A percentile compares a stretch with the other conserved stretches of the same genome.
phyloP scores from a whole-genome alignment of 2,888 invertebrate species.

The Mythimna vitellina region DNA sequence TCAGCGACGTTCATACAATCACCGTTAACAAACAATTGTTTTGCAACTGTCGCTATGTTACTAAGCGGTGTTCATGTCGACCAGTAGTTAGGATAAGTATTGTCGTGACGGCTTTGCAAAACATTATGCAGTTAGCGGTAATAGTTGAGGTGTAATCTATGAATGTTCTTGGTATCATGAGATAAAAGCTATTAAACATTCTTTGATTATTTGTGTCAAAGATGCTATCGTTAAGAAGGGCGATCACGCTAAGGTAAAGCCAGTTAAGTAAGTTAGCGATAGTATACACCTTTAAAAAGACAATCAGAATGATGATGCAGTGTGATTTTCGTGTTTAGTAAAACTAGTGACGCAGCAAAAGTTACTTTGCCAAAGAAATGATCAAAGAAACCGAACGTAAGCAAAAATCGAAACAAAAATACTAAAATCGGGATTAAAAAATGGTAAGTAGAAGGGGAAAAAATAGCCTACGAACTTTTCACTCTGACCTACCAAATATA shows the following conservation, averaged over 20 bases:
- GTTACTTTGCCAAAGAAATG: no score
- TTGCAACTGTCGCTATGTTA: conserved; percentile 41
- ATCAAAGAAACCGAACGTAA: no score
- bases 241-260: neutral
- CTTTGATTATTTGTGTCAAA: neutral
- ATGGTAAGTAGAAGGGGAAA: no score
- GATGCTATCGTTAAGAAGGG: neutral
- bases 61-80: conserved; percentile 49
- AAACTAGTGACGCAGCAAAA: no score
- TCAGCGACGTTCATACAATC: conserved; percentile 53
- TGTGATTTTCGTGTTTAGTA: no score
- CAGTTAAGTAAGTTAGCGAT: neutral
- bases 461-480: no score
- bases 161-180: conserved; percentile 11
- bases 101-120: conserved; percentile 39
- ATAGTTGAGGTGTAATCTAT: conserved; percentile 29
- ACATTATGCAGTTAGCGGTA: conserved; percentile 30
- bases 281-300: neutral
- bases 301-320: neutral
- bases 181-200: neutral
- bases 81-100: conserved; percentile 49
- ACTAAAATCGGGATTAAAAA: no score
- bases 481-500: no score
- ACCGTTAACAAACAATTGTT: conserved; percentile 57
- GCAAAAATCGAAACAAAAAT: no score